Percentiles rank a stretch among this genome's conserved stretches.
phyloP scores from a whole-genome alignment of 2,113 vertebrate species.

The Nipponia nippon region DNA sequence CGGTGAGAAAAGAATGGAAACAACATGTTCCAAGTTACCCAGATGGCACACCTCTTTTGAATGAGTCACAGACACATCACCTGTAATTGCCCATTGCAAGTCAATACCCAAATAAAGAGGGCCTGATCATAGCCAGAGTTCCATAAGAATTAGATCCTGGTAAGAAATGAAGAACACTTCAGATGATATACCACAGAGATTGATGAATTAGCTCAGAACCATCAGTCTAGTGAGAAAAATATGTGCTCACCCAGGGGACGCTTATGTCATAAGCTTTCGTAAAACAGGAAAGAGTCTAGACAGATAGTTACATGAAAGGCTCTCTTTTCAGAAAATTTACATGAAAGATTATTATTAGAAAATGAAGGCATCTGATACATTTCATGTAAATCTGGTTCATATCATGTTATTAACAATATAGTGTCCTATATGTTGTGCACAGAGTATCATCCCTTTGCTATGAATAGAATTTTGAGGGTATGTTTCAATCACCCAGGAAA shows the following conservation, averaged over 20 bases:
- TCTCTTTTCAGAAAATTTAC: background rate
- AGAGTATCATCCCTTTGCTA: background rate
- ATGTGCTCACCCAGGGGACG: background rate
- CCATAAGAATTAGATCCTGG: background rate
- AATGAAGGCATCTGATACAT: background rate
- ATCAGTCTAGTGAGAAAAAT: background rate
- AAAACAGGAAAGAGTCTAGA: constrained; percentile 45
- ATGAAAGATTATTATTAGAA: background rate
- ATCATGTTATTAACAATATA: background rate
- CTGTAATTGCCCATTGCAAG: background rate
- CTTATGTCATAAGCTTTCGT: background rate
- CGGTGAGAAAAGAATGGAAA: background rate
- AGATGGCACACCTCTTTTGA: background rate
- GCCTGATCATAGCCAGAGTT: background rate
- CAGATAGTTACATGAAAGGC: background rate
- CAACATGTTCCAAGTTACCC: background rate
- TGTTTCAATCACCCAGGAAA: background rate
- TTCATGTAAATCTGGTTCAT: background rate
- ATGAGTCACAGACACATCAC: background rate
- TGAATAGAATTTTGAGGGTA: background rate
- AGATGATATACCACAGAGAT: background rate
- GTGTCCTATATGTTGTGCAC: background rate
- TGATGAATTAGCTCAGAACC: background rate
- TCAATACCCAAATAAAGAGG: background rate
- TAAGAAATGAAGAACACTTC: background rate